Conservation (phyloP, 2,797 vertebrate genomes). For the Echeneis naucrates region DNA sequence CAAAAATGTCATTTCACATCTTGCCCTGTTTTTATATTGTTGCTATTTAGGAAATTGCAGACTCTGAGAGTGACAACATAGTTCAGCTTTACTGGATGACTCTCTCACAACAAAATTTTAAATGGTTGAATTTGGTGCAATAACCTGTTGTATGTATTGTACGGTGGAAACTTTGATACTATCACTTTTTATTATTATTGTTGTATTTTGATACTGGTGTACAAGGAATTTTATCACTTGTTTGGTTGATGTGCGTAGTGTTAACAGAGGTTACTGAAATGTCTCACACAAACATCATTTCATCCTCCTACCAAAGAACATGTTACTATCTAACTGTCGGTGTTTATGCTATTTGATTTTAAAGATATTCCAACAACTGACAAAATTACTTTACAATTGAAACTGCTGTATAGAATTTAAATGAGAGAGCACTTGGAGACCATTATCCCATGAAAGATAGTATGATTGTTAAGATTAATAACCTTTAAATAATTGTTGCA, state of each 20-base stretch:
- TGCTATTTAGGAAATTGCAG: not conserved
- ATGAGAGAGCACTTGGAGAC: constrained; percentile 39
- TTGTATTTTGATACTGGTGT: constrained; percentile 73
- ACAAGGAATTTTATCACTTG: constrained; percentile 53
- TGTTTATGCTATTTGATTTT: constrained; percentile 45
- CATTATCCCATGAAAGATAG: constrained; percentile 8
- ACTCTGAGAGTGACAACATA: constrained; percentile 15
- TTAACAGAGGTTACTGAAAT: constrained; percentile 45
- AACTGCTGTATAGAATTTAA: constrained; percentile 41
- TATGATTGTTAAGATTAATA: constrained; percentile 34
- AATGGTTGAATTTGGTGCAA: constrained; percentile 71
- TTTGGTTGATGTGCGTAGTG: constrained; percentile 45
- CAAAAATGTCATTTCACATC: not conserved
- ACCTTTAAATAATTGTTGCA: constrained; percentile 1
- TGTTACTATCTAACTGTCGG: constrained; percentile 43
- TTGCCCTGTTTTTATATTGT: constrained; percentile 3
- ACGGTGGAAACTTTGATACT: constrained; percentile 71
- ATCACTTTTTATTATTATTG: constrained; percentile 72
- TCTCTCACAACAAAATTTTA: constrained; percentile 13
- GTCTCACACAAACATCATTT: constrained; percentile 42
- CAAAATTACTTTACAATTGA: constrained; percentile 29
- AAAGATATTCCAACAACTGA: constrained; percentile 25
- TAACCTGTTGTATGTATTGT: constrained; percentile 69
- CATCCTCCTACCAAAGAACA: constrained; percentile 82
- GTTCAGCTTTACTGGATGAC: constrained; percentile 9